These are phyloP conservation scores for Chiloscyllium punctatum DNA, from an alignment of 2,797 vertebrate genomes.

Conservation along the genomic window DNA sequence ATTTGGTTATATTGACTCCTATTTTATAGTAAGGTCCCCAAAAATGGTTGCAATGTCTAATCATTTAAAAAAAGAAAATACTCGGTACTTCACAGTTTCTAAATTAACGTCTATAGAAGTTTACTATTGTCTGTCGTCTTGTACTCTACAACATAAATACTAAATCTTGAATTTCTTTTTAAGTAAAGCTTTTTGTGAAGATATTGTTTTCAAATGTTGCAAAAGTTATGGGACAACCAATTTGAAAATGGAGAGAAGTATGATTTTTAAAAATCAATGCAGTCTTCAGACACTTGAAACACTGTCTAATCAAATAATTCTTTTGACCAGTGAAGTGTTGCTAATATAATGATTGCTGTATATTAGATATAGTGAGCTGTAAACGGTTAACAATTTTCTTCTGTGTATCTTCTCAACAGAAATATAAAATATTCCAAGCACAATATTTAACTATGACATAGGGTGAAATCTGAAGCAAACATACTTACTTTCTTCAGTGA, in stretches of 20 bases:
- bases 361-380: neutral
- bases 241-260: neutral
- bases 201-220: neutral
- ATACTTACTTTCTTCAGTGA: neutral
- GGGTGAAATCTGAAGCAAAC: neutral
- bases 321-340: neutral
- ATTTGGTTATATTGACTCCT: neutral
- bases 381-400: neutral
- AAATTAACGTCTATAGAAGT: neutral
- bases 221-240: neutral
- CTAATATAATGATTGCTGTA: neutral
- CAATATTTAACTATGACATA: neutral
- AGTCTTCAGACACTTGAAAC: neutral
- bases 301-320: neutral
- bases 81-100: neutral
- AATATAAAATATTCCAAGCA: neutral
- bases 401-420: neutral
- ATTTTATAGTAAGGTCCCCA: neutral
- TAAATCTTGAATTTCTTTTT: neutral
- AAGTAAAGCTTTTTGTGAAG: neutral
- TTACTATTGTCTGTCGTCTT: neutral
- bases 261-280: neutral
- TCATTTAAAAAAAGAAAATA: neutral
- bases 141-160: neutral
- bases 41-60: neutral